These are phyloP conservation scores for Bacillus rossius DNA, from an alignment of 1,140 invertebrate genomes.

Conservation along the genomic window DNA sequence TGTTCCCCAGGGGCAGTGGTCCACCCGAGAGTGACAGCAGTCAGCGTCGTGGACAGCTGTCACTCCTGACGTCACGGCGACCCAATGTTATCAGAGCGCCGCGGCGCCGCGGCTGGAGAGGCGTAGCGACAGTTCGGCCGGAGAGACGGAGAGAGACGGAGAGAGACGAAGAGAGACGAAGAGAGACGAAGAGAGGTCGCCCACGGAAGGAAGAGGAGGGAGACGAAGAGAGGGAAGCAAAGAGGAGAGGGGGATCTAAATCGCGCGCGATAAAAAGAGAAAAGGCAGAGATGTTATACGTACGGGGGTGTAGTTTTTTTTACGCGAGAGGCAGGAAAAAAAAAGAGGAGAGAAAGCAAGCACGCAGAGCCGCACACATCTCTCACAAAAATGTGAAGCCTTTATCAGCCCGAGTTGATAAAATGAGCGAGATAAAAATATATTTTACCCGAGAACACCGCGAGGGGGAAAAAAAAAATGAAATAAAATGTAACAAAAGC, in stretches of 20 bases:
- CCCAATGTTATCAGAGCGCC: too few relatives aligned
- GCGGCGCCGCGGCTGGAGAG: too few relatives aligned
- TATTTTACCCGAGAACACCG: neutral
- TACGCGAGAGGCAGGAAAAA: neutral
- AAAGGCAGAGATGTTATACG: neutral
- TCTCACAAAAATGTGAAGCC: constrained; percentile 11
- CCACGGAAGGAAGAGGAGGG: neutral
- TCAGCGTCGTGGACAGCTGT: too few relatives aligned
- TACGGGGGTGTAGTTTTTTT: too few relatives aligned
- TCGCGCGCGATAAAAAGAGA: constrained; percentile 3
- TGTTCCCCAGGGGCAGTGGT: too few relatives aligned
- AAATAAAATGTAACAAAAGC: too few relatives aligned
- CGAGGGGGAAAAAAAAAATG: too few relatives aligned
- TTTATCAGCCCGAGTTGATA: constrained; percentile 5
- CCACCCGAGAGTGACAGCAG: too few relatives aligned
- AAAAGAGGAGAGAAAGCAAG: neutral
- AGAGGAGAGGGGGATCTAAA: neutral
- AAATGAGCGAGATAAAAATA: constrained; percentile 9
- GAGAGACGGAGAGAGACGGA: too few relatives aligned
- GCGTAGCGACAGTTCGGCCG: too few relatives aligned
- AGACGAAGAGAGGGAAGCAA: neutral
- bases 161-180: neutral
- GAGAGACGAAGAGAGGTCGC: neutral
- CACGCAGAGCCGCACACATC: constrained; percentile 4
- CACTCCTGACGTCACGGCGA: too few relatives aligned